Evolutionary conservation across 23 tunicate genomes (phyloP), one percentile per base, ranked within the genome.

Genomic region (Phallusia fumigata): DNA sequence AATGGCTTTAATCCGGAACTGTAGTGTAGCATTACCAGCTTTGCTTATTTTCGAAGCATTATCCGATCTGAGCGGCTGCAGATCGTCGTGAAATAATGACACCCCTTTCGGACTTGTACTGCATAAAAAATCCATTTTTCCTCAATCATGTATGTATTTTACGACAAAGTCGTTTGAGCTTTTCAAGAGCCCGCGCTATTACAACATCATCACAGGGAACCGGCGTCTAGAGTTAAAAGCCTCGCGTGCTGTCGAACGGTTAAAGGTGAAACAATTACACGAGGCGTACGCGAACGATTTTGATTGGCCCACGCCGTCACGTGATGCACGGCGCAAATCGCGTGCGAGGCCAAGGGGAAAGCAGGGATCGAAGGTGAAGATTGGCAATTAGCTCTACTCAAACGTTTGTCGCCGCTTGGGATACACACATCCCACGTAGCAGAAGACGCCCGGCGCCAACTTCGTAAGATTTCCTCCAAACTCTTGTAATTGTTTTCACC

Each of bases 271-370:
- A 58, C 69, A 58, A 58, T 58, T 58, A 58, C 16, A 58, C 11
- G 69, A 22, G 28, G 28, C 69, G 69, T 58, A 58, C 69, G 69
- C 69, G 16, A 13, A 3, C 69, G 28, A 58, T 3, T 8, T 11
- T 24, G 69, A 58, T 58, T 58, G 69, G 69, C 47, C 47, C 47
- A 40, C 47, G 47, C 47, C 47, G 47, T 40, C 47, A 58, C 69
- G 69, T 22, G 69, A 58, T 16, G 8, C 69, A 58, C 69, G 69
- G 69, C 69, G 69, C 11, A 58, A 58, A 58, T 58, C 28, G 69
- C 69, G 69, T 58, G 69, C 69, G 69, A 58, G 69, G 69, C 28
- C 69, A 24, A 58, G 28, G 28, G 69, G 69, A 58, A n/a, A 58
- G 28, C 69, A 24, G 16, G 13, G 69, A 58, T 58, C 69, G 69